These are phyloP conservation scores for Seira sanloemensis DNA, from an alignment of 2,888 invertebrate species.

Conservation along the genomic window DNA sequence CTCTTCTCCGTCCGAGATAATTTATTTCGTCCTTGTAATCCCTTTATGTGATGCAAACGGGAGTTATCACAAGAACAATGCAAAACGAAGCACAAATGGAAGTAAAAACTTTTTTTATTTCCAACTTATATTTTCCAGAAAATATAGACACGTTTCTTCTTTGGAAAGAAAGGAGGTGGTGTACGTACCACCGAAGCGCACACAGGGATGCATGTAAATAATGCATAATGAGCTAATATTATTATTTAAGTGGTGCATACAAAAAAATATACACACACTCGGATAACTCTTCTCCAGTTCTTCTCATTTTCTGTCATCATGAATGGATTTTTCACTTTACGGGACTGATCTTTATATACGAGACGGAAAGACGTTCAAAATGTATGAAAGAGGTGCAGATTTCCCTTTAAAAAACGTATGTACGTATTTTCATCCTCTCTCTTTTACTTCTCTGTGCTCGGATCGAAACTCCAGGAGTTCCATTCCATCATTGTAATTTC, in stretches of 20 bases:
- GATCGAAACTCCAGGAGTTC: constrained; percentile 46
- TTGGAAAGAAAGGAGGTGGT: no score
- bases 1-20: background rate
- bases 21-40: background rate
- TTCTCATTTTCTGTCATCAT: background rate
- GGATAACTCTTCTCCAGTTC: background rate
- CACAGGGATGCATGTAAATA: background rate
- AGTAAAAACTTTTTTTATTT: no score
- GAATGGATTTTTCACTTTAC: background rate
- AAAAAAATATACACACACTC: background rate
- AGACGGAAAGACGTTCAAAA: background rate
- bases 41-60: background rate
- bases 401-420: background rate
- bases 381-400: background rate
- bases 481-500: constrained; percentile 17
- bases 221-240: background rate
- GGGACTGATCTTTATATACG: background rate
- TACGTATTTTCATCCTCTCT: background rate
- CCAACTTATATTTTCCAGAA: no score
- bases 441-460: background rate
- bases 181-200: background rate
- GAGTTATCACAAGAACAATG: background rate
- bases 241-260: background rate
- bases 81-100: no score
- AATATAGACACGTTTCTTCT: no score